These are phyloP conservation scores for Petrocephalus schoutedeni DNA, from an alignment of 2,797 vertebrate species.

Conservation along the genomic window DNA sequence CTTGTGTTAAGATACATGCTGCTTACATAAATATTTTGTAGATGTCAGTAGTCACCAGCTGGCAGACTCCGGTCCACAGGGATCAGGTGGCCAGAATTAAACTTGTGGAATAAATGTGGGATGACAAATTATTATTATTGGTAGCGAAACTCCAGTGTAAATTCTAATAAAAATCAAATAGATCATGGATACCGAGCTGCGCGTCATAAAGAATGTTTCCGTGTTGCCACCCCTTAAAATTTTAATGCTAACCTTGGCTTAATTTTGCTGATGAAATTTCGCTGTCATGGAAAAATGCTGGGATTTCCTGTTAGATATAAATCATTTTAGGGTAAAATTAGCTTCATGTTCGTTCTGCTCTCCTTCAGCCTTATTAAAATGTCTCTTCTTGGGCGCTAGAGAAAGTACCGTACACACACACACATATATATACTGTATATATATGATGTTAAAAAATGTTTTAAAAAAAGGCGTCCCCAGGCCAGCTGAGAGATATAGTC, in stretches of 20 bases:
- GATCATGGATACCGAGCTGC: neutral
- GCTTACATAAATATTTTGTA: no score
- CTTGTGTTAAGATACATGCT: neutral
- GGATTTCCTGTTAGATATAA: no score
- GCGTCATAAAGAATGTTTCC: neutral
- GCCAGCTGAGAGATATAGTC: no score
- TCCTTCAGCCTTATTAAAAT: no score
- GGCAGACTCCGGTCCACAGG: neutral
- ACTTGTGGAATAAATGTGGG: neutral
- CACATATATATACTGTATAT: no score
- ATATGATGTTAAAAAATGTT: no score
- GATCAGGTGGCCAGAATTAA: neutral
- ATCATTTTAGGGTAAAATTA: no score
- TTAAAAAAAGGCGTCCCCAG: no score
- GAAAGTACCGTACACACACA: no score
- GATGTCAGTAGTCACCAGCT: neutral
- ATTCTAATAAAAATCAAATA: neutral
- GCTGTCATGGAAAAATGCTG: neutral
- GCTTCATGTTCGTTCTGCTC: no score
- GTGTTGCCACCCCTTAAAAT: neutral
- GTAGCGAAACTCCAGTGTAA: neutral
- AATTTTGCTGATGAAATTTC: neutral
- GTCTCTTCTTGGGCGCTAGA: no score
- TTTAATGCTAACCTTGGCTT: neutral
- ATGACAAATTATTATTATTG: neutral